phyloP scores from a whole-genome alignment of 2,888 invertebrate genomes.

The Rhodophaea formosa region DNA sequence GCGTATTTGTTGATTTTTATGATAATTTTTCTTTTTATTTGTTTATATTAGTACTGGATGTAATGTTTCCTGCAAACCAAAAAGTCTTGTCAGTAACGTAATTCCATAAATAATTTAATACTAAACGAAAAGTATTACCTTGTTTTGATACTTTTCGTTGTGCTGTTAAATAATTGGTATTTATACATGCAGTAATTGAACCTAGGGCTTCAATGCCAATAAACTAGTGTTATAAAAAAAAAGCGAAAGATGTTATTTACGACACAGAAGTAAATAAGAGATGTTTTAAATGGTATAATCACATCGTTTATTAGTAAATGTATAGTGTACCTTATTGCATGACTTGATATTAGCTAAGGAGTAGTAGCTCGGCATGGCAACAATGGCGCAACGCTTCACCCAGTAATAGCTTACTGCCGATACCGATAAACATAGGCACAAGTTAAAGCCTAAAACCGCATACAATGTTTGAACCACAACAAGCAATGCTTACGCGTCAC shows the following conservation, averaged over 20 bases:
- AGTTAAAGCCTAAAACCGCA: conserved; percentile 1
- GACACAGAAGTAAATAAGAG: conserved; percentile 28
- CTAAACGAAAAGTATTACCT: no score
- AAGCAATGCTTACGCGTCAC: not conserved
- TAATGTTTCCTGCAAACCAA: no score
- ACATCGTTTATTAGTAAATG: conserved; percentile 50
- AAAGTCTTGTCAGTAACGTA: no score
- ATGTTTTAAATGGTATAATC: conserved; percentile 41
- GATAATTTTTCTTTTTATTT: not conserved
- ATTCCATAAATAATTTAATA: no score
- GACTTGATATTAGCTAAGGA: conserved; percentile 38
- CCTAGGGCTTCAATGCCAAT: no score
- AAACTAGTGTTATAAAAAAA: no score
- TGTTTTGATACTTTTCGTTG: no score
- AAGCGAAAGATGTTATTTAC: no score
- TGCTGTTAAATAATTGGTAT: no score
- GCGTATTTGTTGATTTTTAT: not conserved
- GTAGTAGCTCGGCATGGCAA: conserved; percentile 31
- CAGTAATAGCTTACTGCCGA: conserved; percentile 1
- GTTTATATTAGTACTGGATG: not conserved
- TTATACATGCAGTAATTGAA: no score
- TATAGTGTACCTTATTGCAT: conserved; percentile 46
- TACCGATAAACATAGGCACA: conserved; percentile 14
- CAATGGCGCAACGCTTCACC: conserved; percentile 18
- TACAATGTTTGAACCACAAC: conserved; percentile 7